These are phyloP conservation scores for Platyura marginata DNA, from an alignment of 1,140 invertebrate species.

Conservation along the genomic window DNA sequence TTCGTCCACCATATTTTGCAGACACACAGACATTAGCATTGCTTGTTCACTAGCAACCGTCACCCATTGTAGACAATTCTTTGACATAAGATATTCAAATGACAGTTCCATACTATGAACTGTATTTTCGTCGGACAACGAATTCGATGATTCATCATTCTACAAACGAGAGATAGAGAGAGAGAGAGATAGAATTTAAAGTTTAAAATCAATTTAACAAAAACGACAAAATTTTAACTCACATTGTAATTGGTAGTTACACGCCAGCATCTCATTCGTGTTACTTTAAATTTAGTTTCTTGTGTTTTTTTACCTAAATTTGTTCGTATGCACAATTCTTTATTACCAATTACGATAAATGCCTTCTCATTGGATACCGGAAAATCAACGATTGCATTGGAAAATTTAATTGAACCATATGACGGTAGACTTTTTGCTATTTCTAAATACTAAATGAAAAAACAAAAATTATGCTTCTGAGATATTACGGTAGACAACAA, in stretches of 20 bases:
- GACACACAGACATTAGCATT: slow-evolving; percentile 84
- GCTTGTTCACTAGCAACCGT: slow-evolving; percentile 77
- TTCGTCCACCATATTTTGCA: slow-evolving; percentile 91
- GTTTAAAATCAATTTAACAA: not conserved
- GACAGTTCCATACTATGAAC: slow-evolving; percentile 53
- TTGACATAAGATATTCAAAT: slow-evolving; percentile 90
- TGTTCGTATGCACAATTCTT: slow-evolving; percentile 53
- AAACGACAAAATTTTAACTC: too few species aligned
- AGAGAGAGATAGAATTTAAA: not conserved
- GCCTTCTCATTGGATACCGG: slow-evolving; percentile 45
- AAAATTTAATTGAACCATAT: slow-evolving; percentile 66
- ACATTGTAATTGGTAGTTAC: slow-evolving; percentile 75
- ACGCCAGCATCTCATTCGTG: slow-evolving; percentile 89
- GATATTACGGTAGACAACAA: slow-evolving; percentile 2
- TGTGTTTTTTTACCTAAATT: slow-evolving; percentile 30
- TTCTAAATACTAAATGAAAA: slow-evolving; percentile 57
- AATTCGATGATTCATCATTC: slow-evolving; percentile 5
- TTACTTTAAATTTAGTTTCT: slow-evolving; percentile 80
- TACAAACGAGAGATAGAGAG: not conserved
- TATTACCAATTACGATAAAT: slow-evolving; percentile 52
- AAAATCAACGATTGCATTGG: slow-evolving; percentile 37
- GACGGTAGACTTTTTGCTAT: slow-evolving; percentile 61
- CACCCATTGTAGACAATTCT: slow-evolving; percentile 83
- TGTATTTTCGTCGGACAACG: slow-evolving; percentile 10
- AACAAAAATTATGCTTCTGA: slow-evolving; percentile 4